Evolutionary conservation across 2,797 vertebrate species (phyloP).

Genomic region (Pseudocheirus occidentalis): DNA sequence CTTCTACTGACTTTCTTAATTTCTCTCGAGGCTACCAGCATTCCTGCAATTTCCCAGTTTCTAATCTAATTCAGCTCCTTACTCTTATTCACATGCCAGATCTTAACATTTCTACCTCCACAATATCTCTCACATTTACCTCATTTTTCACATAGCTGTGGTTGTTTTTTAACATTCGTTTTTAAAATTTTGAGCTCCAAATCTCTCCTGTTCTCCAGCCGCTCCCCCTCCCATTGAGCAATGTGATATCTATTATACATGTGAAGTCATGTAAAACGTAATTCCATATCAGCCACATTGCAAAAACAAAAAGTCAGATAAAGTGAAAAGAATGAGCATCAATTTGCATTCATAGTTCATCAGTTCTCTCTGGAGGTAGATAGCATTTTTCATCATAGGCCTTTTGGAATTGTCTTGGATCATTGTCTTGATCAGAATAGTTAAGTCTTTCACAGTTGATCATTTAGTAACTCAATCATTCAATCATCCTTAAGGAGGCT

Average conservation of each 20-base stretch:
- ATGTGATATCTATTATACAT: neutral
- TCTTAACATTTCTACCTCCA: neutral
- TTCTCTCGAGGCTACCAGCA: neutral
- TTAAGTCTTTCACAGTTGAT: neutral
- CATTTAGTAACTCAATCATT: no score
- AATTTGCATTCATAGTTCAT: neutral
- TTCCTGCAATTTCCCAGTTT: neutral
- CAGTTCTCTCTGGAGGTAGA: neutral
- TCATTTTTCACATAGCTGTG: neutral
- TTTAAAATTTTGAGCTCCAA: neutral
- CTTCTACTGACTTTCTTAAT: neutral
- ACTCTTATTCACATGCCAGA: neutral
- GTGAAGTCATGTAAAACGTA: neutral
- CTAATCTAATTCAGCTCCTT: neutral
- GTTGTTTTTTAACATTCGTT: neutral
- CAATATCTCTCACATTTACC: neutral
- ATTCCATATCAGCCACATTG: neutral
- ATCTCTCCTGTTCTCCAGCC: neutral
- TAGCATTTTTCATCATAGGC: neutral
- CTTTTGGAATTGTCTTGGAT: neutral
- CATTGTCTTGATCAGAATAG: neutral
- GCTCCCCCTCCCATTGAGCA: neutral
- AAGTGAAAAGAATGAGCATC: neutral
- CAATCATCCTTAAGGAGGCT: no score
- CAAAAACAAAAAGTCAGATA: neutral